Percentiles rank a stretch among this genome's conserved stretches.
Conservation (phyloP, 1,140 invertebrate genomes). For the Meteorus sp. region DNA sequence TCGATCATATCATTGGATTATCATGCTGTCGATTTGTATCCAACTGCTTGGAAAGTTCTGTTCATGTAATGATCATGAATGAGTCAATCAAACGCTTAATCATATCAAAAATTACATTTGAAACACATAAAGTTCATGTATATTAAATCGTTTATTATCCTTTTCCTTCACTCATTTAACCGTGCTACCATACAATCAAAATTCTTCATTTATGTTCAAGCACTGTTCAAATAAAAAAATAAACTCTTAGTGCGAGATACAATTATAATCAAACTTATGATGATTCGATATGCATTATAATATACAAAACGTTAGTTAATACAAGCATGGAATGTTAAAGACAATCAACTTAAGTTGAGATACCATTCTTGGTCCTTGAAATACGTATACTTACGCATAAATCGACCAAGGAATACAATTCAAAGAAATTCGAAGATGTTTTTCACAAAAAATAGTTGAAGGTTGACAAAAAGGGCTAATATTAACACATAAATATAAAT, state of each 20-base stretch:
- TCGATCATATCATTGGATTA: background rate
- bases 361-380: constrained; percentile 25
- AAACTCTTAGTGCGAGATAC: constrained; percentile 9
- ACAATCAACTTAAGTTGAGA: constrained; percentile 30
- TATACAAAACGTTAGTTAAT: constrained; percentile 36
- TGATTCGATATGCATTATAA: constrained; percentile 19
- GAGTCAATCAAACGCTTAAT: constrained; percentile 7
- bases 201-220: constrained; percentile 1
- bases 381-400: constrained; percentile 28
- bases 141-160: background rate
- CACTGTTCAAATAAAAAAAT: constrained; percentile 13
- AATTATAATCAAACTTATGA: background rate
- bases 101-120: constrained; percentile 24
- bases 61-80: background rate
- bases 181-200: constrained; percentile 1
- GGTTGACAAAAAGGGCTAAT: too few species aligned
- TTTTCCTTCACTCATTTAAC: background rate
- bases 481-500: background rate
- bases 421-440: background rate
- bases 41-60: background rate
- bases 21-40: too few species aligned
- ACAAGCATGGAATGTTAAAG: constrained; percentile 42
- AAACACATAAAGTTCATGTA: background rate
- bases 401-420: background rate
- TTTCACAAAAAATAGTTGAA: too few species aligned